Evolutionary conservation across 2,113 vertebrate genomes (phyloP).

Genomic region (Stomatorhinus ivindoensis): DNA sequence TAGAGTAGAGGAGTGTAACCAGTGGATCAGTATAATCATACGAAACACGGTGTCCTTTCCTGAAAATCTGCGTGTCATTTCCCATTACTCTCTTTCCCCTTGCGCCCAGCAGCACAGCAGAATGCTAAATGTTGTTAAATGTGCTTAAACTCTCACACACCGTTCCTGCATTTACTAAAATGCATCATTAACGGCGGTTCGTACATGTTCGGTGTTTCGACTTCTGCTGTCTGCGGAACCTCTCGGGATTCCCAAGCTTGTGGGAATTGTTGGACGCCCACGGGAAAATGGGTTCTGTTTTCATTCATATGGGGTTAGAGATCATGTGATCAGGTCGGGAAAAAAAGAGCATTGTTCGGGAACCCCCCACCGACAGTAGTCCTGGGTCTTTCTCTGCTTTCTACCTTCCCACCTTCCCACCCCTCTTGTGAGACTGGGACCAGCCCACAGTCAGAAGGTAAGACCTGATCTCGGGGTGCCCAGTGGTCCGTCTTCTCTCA

Average conservation of each 20-base stretch:
- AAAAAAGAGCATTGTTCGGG: background rate
- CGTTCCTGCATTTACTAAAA: background rate
- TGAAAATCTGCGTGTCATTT: background rate
- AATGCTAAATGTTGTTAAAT: background rate
- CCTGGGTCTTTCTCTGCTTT: constrained; percentile 9
- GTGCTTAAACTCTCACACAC: background rate
- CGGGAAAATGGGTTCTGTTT: background rate
- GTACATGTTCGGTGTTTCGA: background rate
- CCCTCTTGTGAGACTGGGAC: background rate
- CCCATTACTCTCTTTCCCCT: background rate
- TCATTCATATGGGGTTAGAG: background rate
- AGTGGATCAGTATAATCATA: background rate
- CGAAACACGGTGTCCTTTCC: background rate
- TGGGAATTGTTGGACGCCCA: background rate
- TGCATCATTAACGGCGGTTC: background rate
- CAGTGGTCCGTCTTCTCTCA: constrained; percentile 32
- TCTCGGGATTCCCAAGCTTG: background rate
- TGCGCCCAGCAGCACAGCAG: background rate
- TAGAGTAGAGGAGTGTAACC: background rate
- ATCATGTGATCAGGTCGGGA: background rate
- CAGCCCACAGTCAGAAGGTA: constrained; percentile 15
- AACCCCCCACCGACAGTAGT: constrained; percentile 1
- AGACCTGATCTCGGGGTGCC: constrained; percentile 10
- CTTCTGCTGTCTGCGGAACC: background rate
- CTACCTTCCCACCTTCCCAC: background rate